Evolutionary conservation across 2,113 vertebrate species (phyloP), one percentile per base, ranked within the genome.

Genomic region (Condylura cristata): DNA sequence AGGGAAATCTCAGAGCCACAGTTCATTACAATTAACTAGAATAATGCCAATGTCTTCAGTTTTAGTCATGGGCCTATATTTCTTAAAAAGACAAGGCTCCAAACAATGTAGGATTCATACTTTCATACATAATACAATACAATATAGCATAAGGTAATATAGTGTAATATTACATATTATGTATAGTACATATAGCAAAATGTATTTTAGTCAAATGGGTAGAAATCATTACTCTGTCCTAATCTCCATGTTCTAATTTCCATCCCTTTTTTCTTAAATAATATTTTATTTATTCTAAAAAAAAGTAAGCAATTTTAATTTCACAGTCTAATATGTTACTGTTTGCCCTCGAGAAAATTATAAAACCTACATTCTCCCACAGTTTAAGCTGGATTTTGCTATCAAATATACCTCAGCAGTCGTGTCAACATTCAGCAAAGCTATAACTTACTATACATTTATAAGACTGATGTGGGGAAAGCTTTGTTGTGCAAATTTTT

Each of bases 211-310:
- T 88, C 22, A 90, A 39, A 71, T 32, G 10, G 7, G 82, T 18
- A 74, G 56, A 95, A 95, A 85, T 63, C 12, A 61, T 51, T 14
- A 75, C 16, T 63, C 68, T 41, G n/a, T 79, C 84, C 82, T 89
- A 51, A 46, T 70, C 65, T 18, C 34, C 68, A 86, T 48, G 18
- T 37, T 70, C 28, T 91, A 86, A 68, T 93, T 79, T 79, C 17
- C 70, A 94, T 91, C 70, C 26, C 8, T 83, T 86, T 78, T 75
- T 80, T 70, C 41, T 92, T 83, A 61, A 86, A 34, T 68, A 78
- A 63, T 61, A 39, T 82, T 72, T 86, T 37, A 95, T 60, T 72
- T 37, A 86, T 75, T 79, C 26, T 80, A 66, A 90, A 91, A 58
- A 80, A n/a, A 86, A 79, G 32, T 53, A 9, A 24, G 26, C 14